Evolutionary conservation across 2,113 vertebrate genomes (phyloP), one percentile per base, ranked within the genome.

Genomic region (Abramis brama): DNA sequence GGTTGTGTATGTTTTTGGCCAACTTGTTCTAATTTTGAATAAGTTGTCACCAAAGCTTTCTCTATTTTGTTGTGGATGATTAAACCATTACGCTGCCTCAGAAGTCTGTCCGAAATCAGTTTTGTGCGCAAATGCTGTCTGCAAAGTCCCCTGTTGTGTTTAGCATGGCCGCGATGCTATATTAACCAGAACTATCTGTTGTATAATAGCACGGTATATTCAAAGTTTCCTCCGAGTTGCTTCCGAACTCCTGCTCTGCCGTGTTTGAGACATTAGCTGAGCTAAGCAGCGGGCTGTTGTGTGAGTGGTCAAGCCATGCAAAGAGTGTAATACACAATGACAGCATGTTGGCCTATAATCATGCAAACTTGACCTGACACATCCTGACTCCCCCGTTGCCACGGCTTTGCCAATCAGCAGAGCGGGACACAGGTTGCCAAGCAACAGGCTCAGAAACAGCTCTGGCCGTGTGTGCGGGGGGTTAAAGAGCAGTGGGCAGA

Each of bases 281-380:
- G 82, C 90, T 76, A 36, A 86, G 76, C 77, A 84, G 82, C 84
- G 87, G 36, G 88, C 73, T 86, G 87, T 76, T 84, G 91, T 80
- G 62, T 45, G 77, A 87, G 85, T 27, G 55, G 86, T 84, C 81
- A 76, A 88, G 87, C 89, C 86, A 78, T 79, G 78, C 55, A 13
- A 83, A 89, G 89, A 89, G 88, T 75, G 84, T 91, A 88, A 91
- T 87, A 76, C 55, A 77, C 68, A 78, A 80, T 88, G 92, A 90
- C 91, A 89, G 90, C 80, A 81, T 87, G 89, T 91, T 90, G 84
- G 86, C 89, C 90, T 85, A 86, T 92, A 93, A 94, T 93, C 92
- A 90, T 87, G 86, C 89, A 77, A 90, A 91, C 88, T 86, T 93
- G 94, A 94, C 94, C 93, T 91, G 92, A 94, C 93, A 91, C 84